Conservation (phyloP, 2,888 invertebrate genomes). For the Ectemnius continuus region DNA sequence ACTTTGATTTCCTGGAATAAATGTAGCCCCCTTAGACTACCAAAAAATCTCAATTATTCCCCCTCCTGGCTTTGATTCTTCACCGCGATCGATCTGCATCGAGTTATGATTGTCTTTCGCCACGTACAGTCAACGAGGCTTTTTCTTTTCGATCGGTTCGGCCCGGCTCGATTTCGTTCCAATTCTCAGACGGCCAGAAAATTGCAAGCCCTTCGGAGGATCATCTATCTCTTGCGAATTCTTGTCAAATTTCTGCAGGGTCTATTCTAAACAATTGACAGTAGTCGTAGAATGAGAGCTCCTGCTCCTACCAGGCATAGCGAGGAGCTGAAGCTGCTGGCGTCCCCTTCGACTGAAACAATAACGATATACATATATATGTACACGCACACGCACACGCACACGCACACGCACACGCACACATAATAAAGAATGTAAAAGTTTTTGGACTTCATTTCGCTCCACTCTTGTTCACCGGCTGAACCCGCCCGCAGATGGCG, state of each 20-base stretch:
- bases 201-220: neutral
- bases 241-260: neutral
- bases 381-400: too few species aligned
- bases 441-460: too few species aligned
- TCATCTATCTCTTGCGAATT: neutral
- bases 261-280: constrained; percentile 57
- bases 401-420: too few species aligned
- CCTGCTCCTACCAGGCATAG: constrained; percentile 60
- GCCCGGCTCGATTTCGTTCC: too few species aligned
- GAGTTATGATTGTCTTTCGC: constrained; percentile 70
- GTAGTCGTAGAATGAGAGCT: constrained; percentile 59
- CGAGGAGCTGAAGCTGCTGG: constrained; percentile 61
- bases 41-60: neutral
- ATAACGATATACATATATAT: too few species aligned
- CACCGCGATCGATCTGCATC: constrained; percentile 24
- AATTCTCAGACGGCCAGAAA: constrained; percentile 17
- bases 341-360: constrained; percentile 74
- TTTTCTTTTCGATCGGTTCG: constrained; percentile 12
- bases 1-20: neutral
- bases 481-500: too few species aligned
- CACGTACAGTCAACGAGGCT: constrained; percentile 50
- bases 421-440: too few species aligned
- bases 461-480: too few species aligned
- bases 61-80: constrained; percentile 13
- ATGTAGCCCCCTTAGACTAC: neutral